phyloP scores from a whole-genome alignment of 2,113 vertebrate genomes.

The Psittacara wagleri region DNA sequence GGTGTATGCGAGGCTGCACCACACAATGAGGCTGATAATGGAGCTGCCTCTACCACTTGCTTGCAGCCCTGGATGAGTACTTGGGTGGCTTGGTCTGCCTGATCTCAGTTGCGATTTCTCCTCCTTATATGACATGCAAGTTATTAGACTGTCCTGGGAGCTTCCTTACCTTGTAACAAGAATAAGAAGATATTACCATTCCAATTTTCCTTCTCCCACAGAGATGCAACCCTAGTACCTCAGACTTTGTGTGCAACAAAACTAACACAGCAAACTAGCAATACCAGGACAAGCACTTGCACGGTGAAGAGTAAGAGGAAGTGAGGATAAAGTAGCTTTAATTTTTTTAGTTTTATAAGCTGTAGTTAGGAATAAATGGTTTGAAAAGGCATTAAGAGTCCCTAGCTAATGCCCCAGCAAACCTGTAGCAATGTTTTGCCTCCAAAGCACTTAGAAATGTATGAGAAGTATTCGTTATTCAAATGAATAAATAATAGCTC shows the following conservation, averaged over 20 bases:
- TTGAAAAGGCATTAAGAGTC: background rate
- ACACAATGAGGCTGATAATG: background rate
- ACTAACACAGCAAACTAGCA: background rate
- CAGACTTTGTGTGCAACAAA: background rate
- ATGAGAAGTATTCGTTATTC: background rate
- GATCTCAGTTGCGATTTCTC: background rate
- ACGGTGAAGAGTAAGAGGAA: background rate
- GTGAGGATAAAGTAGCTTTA: background rate
- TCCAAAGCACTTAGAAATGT: background rate
- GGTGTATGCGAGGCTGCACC: background rate
- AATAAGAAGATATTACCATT: background rate
- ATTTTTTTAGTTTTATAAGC: background rate
- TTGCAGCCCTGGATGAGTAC: background rate
- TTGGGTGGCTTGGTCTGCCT: background rate
- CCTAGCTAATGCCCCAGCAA: background rate
- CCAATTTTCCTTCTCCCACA: background rate
- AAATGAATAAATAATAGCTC: slow-evolving; percentile 28
- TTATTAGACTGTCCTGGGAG: background rate
- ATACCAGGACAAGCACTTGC: background rate
- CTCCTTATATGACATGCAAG: background rate
- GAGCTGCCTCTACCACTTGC: background rate
- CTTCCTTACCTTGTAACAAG: background rate
- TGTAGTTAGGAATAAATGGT: background rate
- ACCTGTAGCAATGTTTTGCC: background rate
- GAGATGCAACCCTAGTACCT: background rate